These are phyloP conservation scores for Parelbella ahira DNA, from an alignment of 2,888 invertebrate species.

Conservation along the genomic window DNA sequence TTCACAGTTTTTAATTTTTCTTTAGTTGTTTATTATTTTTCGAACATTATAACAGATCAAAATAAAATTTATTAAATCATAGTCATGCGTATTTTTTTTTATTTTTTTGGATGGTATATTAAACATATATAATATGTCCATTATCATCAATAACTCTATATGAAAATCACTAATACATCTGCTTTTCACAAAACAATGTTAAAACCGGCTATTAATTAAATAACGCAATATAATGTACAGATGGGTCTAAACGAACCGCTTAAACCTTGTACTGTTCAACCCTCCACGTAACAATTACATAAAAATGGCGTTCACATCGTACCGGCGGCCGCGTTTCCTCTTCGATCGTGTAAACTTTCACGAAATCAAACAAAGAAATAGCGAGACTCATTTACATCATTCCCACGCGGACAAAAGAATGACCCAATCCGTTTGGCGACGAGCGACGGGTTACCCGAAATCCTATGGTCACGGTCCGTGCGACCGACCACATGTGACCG, in stretches of 20 bases:
- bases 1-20: too few relatives aligned
- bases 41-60: too few relatives aligned
- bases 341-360: slow-evolving; percentile 80
- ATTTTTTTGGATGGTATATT: too few relatives aligned
- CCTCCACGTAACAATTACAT: slow-evolving; percentile 78
- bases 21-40: too few relatives aligned
- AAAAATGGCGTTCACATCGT: slow-evolving; percentile 78
- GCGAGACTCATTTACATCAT: slow-evolving; percentile 78
- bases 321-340: slow-evolving; percentile 72
- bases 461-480: slow-evolving; percentile 64
- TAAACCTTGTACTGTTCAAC: slow-evolving; percentile 39
- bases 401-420: slow-evolving; percentile 80
- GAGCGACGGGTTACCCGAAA: slow-evolving; percentile 72
- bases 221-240: too few relatives aligned
- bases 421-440: slow-evolving; percentile 76
- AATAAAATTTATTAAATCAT: too few relatives aligned
- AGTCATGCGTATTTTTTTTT: too few relatives aligned
- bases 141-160: too few relatives aligned
- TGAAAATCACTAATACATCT: too few relatives aligned
- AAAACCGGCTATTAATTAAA: neutral
- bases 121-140: too few relatives aligned
- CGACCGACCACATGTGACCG: slow-evolving; percentile 23
- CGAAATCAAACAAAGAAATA: slow-evolving; percentile 81
- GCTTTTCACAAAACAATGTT: too few relatives aligned
- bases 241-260: too few relatives aligned